Percentiles rank a stretch among this genome's conserved stretches.
phyloP scores from a whole-genome alignment of 2,888 invertebrate species.

The Ectemnius cavifrons region DNA sequence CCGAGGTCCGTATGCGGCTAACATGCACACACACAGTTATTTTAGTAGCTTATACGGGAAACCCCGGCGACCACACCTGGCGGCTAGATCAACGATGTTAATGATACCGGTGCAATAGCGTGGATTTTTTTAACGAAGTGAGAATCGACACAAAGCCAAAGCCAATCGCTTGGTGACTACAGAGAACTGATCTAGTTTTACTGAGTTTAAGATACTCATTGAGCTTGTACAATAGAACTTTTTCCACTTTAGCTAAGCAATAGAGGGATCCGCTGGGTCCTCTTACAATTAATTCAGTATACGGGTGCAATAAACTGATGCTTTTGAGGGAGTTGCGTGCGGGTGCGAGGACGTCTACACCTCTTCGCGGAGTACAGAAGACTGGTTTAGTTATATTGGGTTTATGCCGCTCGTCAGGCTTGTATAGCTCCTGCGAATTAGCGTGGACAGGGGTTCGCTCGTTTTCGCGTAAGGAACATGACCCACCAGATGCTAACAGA shows the following conservation, averaged over 20 bases:
- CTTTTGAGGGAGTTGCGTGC: neutral
- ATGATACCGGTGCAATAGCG: slow-evolving; percentile 7
- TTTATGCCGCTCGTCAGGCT: slow-evolving; percentile 5
- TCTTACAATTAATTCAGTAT: slow-evolving; percentile 1
- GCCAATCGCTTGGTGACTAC: neutral
- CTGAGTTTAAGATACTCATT: slow-evolving; percentile 2
- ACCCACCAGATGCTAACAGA: neutral
- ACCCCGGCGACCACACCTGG: neutral
- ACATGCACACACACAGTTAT: neutral
- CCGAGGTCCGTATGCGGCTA: neutral
- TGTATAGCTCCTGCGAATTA: neutral
- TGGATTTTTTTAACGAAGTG: slow-evolving; percentile 1
- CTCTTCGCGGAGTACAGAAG: slow-evolving; percentile 4
- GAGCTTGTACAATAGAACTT: slow-evolving; percentile 3
- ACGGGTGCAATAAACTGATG: neutral
- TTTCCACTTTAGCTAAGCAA: slow-evolving; percentile 1
- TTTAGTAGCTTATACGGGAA: neutral
- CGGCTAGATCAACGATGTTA: neutral
- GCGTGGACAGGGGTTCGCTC: neutral
- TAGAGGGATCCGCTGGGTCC: neutral
- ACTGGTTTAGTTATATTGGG: slow-evolving; percentile 9
- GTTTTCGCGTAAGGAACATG: neutral
- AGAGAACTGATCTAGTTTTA: slow-evolving; percentile 1
- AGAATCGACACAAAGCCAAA: neutral
- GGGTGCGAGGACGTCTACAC: neutral